Percentiles rank a stretch among this genome's conserved stretches.
Evolutionary conservation across 2,797 vertebrate species (phyloP).

Genomic region (Sylvilagus floridanus): DNA sequence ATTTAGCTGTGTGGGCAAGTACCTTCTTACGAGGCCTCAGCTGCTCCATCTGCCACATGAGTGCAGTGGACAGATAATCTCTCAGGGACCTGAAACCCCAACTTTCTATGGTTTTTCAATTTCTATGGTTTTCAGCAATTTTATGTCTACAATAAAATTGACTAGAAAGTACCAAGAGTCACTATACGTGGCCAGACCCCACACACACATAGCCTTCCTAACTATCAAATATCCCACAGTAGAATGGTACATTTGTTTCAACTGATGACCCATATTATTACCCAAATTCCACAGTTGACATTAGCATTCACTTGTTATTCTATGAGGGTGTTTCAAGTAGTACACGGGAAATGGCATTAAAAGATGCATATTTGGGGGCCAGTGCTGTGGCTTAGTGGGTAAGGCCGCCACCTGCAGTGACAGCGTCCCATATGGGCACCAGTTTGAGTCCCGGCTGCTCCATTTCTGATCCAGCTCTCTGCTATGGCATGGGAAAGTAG

Average conservation of each 20-base stretch:
- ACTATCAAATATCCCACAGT: background rate
- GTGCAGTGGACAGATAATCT: slow-evolving; percentile 10
- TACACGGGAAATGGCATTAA: no score
- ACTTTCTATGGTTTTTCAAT: background rate
- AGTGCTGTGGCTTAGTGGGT: no score
- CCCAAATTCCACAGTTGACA: background rate
- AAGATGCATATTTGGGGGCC: no score
- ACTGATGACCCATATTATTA: background rate
- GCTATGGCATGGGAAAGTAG: no score
- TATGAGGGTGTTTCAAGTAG: background rate
- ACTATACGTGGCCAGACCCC: background rate
- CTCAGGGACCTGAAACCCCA: background rate
- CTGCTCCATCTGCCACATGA: background rate
- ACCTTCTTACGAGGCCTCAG: background rate
- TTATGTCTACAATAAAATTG: background rate
- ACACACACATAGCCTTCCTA: background rate
- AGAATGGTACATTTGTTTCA: background rate
- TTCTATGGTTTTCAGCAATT: slow-evolving; percentile 15
- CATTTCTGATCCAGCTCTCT: no score
- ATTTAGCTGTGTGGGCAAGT: slow-evolving; percentile 33
- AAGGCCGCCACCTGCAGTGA: no score
- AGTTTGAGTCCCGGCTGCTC: no score
- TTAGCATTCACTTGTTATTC: background rate
- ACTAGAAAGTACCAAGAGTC: background rate
- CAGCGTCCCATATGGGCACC: no score